Conservation (phyloP, 1,140 invertebrate species). For the Drosophila tani region DNA sequence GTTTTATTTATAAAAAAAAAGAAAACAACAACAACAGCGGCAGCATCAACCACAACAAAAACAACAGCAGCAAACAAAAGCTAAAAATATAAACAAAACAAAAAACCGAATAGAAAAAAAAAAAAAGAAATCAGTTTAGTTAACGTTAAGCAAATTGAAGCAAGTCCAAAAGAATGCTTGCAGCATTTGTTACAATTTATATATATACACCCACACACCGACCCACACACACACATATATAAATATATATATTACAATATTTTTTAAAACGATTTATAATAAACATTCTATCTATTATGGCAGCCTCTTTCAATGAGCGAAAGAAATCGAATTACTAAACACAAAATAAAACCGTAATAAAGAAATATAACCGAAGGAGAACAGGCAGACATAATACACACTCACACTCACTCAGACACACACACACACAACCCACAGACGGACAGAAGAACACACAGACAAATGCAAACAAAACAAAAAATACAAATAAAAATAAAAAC, state of each 20-base stretch:
- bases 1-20: constrained; percentile 69
- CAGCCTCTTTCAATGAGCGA: constrained; percentile 64
- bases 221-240: constrained; percentile 34
- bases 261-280: constrained; percentile 77
- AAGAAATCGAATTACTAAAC: constrained; percentile 49
- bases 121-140: constrained; percentile 55
- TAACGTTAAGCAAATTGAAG: constrained; percentile 74
- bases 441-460: constrained; percentile 32
- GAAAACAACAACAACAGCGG: constrained; percentile 26
- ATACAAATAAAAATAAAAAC: constrained; percentile 19
- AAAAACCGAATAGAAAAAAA: constrained; percentile 33
- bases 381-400: constrained; percentile 50
- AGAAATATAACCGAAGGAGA: constrained; percentile 48
- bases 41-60: constrained; percentile 11
- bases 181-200: constrained; percentile 80
- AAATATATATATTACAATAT: constrained; percentile 72
- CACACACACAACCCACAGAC: constrained; percentile 28
- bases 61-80: constrained; percentile 9
- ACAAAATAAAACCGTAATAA: constrained; percentile 36
- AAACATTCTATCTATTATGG: constrained; percentile 77
- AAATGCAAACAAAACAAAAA: constrained; percentile 32
- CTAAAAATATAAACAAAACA: constrained; percentile 29
- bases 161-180: constrained; percentile 56
- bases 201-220: constrained; percentile 19
- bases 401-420: constrained; percentile 36